Percentiles rank a stretch among this genome's conserved stretches.
These are phyloP conservation scores for Chymomyza amoena DNA, from an alignment of 2,888 invertebrate species.

Conservation along the genomic window DNA sequence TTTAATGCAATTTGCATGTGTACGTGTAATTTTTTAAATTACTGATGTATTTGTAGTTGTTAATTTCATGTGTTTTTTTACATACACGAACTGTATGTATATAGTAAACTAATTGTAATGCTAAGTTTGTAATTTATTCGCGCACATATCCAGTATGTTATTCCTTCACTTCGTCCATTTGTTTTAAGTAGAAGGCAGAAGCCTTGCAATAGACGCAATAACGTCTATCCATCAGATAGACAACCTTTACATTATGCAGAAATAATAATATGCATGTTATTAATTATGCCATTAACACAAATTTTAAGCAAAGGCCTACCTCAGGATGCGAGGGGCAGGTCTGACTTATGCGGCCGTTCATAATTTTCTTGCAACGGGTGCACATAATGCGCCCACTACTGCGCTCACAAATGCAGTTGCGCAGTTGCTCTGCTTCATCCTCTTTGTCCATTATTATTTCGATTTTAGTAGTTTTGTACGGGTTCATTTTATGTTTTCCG, in stretches of 20 bases:
- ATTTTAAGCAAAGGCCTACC: constrained; percentile 19
- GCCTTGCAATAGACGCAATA: constrained; percentile 47
- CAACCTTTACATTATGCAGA: constrained; percentile 17
- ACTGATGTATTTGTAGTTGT: too few species aligned
- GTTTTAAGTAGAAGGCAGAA: constrained; percentile 12
- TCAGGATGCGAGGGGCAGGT: constrained; percentile 45
- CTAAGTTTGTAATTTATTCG: background rate
- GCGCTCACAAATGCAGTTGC: constrained; percentile 44
- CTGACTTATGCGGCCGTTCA: constrained; percentile 43
- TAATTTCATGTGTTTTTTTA: too few species aligned
- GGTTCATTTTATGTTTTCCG: background rate
- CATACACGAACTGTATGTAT: too few species aligned
- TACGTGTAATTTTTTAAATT: too few species aligned
- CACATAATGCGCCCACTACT: constrained; percentile 33
- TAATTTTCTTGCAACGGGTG: constrained; percentile 29
- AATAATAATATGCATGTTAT: background rate
- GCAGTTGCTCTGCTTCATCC: background rate
- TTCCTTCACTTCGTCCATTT: background rate
- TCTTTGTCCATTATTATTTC: background rate
- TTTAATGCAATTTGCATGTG: too few species aligned
- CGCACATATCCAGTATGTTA: background rate
- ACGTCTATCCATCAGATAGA: constrained; percentile 48
- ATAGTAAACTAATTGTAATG: too few species aligned
- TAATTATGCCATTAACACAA: background rate
- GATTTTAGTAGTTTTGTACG: background rate